Base-by-base conservation (phyloP, 2,888 invertebrate species). In the Lysandra bellargus region DNA sequence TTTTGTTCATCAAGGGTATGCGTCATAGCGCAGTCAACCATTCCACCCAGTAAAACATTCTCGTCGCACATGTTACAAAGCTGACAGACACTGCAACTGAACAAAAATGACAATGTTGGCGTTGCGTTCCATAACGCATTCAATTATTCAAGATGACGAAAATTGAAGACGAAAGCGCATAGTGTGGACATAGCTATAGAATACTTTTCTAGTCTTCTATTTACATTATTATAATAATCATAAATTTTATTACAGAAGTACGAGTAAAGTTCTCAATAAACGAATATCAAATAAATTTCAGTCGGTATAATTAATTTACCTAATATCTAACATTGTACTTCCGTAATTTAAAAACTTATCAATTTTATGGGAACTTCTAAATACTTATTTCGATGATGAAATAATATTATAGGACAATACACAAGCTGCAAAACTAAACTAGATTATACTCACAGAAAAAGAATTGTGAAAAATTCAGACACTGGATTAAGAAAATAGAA, bases 271-370 rank as follows among this genome's bases (percentile, higher is more conserved):
- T 33, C 33, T 69, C 69, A 33, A 69, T 69, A 69, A 69, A 69
- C 12, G 14, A 69, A 69, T 69, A 69, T 49, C 49, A 74, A 74
- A 23, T 23, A 74, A 44, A 76, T 76, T 76, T 49, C 53, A 49
- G 33, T 76, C 76, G 14, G 30, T 57, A 17, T 76, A 17, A 76
- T 9, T 49, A 49, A 23, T 23, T 76, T 14, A 23, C 23, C 23
- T 23, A 53, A 76, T 33, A 57, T 33, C 76, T 76, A 76, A 57
- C 33, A 76, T 76, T 76, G 76, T 76, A 76, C 76, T 76, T 53
- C 57, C 53, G 6, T 75, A 49, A 30, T 44, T 57, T 76, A 23
- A 9, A 53, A 57, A 37, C 5, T 76, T 53, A 75, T 49, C 23
- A 75, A 74, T 23, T 40, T 74, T n/a, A 74, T 53, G 57, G 9